Percentiles rank a stretch among this genome's conserved stretches.
These are phyloP conservation scores for Motacilla tschutschensis DNA, from an alignment of 2,113 vertebrate species.

Conservation along the genomic window DNA sequence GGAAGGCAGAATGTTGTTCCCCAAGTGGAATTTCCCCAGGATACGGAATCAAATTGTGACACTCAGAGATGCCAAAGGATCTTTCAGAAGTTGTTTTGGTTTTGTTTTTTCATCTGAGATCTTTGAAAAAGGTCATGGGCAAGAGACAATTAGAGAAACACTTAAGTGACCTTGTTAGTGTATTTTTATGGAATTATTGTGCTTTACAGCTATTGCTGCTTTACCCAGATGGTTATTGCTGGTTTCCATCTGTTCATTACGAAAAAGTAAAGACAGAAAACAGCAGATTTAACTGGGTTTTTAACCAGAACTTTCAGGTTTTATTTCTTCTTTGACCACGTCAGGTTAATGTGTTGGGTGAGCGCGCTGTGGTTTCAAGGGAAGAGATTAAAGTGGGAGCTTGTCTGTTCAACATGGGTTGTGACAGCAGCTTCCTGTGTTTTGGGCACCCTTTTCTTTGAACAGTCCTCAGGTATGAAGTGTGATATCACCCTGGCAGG, in stretches of 20 bases:
- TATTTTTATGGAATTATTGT: slow-evolving; percentile 35
- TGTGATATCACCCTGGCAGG: background rate
- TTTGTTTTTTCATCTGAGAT: slow-evolving; percentile 27
- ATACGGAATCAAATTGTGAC: background rate
- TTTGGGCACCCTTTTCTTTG: slow-evolving; percentile 21
- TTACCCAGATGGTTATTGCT: slow-evolving; percentile 55
- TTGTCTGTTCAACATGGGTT: slow-evolving; percentile 13
- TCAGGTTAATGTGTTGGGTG: background rate
- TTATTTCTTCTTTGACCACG: background rate
- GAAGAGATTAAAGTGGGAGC: slow-evolving; percentile 44
- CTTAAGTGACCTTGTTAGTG: slow-evolving; percentile 30
- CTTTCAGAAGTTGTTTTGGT: slow-evolving; percentile 10
- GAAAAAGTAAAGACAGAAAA: background rate
- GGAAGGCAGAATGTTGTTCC: background rate
- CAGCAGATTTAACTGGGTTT: background rate
- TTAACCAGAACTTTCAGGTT: slow-evolving; percentile 1
- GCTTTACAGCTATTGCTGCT: slow-evolving; percentile 19
- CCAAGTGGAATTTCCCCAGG: background rate
- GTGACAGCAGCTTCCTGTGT: slow-evolving; percentile 6
- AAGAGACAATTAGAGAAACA: slow-evolving; percentile 32
- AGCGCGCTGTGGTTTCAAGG: background rate
- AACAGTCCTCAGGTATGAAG: background rate
- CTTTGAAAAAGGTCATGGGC: background rate
- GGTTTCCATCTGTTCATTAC: slow-evolving; percentile 35
- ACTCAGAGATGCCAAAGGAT: background rate